Base-by-base conservation (phyloP, 1,140 invertebrate species). In the Spodoptera litura region DNA sequence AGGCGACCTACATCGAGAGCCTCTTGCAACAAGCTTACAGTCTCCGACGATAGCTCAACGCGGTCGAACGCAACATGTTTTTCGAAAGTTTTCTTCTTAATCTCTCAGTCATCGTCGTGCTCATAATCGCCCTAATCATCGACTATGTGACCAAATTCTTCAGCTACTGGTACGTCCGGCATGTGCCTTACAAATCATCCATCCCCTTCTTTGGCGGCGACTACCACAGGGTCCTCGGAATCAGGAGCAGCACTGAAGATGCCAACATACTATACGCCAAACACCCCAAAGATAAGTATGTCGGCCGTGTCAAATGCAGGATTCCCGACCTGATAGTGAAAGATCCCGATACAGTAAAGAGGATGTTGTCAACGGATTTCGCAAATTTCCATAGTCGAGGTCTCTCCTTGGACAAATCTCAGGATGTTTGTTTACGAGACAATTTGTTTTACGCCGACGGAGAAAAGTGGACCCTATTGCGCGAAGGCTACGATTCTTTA, bases 281-380 rank as follows among this genome's bases (percentile, higher is more conserved):
- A 56, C 82, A 93, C 76, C 83, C 87, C 0, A 84, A 90, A 68
- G 88, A 90, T 20, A 92, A 90, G 79, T 93, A 86, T 79, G 88
- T 95, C 25, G 95, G 95, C 8, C 87, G 91, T 71, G 92, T 95
- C 83, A 95, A 95, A 81, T 92, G 93, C 70, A 83, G 94, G 81
- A 91, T 94, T 64, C 96, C 96, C 0, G 91, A 92, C 68, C 81
- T 96, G 53, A 91, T 96, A 52, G 88, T 96, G 11, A 94, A 95
- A 79, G 95, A 96, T 86, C 95, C 95, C 10, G 94, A 95, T 53
- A 83, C 95, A 2, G 90, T 96, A 73, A 95, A 95, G 81, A 88
- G 91, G 79, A 94, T 96, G 78, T 82, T 96, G 75, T 93, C 95
- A 49, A 95, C 95, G 82, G 95, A 95, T 88, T 95, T 95, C 87